These are phyloP conservation scores for Pocillopora verrucosa DNA, from an alignment of 64 coral and sea anemone species.

Conservation along the genomic window DNA sequence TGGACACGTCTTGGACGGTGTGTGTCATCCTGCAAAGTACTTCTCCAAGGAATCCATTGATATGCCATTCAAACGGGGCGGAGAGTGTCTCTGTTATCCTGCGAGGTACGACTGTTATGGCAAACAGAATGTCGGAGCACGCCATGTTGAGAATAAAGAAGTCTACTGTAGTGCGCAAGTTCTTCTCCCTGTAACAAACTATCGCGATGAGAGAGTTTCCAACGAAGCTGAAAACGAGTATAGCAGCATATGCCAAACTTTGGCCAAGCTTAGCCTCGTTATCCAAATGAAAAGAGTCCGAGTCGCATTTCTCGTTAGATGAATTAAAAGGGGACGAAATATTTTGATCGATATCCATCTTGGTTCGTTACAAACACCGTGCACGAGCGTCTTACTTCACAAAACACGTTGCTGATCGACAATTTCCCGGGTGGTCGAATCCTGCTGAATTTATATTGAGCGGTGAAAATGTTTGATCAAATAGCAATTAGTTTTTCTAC, in stretches of 20 bases:
- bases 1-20: neutral
- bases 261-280: neutral
- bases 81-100: neutral
- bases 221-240: neutral
- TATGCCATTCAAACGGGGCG: neutral
- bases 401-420: too few species aligned
- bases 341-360: neutral
- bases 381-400: neutral
- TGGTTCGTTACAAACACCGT: too few species aligned
- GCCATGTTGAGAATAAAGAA: conserved; percentile 26
- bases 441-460: too few species aligned
- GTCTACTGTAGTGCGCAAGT: neutral
- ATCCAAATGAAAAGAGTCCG: neutral
- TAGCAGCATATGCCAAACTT: neutral
- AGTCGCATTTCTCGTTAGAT: neutral
- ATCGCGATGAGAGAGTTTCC: neutral
- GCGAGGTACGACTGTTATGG: neutral
- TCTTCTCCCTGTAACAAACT: neutral
- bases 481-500: neutral
- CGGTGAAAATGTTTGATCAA: neutral
- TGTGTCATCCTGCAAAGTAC: neutral
- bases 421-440: too few species aligned
- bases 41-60: too few species aligned
- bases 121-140: neutral
- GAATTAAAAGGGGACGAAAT: neutral